phyloP scores from a whole-genome alignment of 2,888 invertebrate species.

The Folsomia candida region DNA sequence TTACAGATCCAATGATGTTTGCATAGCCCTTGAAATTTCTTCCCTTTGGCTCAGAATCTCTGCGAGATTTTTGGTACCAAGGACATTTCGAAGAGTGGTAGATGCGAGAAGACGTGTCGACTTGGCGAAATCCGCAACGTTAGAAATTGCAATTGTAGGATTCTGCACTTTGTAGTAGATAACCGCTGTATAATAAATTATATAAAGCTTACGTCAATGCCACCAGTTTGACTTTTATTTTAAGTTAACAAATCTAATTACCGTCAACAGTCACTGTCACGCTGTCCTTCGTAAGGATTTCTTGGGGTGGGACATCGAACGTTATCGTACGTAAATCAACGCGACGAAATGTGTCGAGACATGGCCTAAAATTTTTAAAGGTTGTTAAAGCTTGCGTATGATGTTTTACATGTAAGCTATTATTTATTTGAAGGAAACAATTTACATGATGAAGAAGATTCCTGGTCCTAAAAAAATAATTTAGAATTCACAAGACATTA shows the following conservation, averaged over 20 bases:
- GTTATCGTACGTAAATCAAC: constrained; percentile 63
- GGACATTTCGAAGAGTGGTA: constrained; percentile 26
- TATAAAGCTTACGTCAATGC: too few relatives aligned
- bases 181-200: too few relatives aligned
- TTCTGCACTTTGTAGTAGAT: constrained; percentile 53
- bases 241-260: too few relatives aligned
- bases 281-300: constrained; percentile 57
- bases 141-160: constrained; percentile 59
- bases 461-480: too few relatives aligned
- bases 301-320: constrained; percentile 65
- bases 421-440: too few relatives aligned
- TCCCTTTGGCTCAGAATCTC: constrained; percentile 16
- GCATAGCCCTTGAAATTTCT: constrained; percentile 10
- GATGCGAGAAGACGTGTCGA: constrained; percentile 29
- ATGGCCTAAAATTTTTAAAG: too few relatives aligned
- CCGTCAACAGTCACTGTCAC: constrained; percentile 59
- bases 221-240: too few relatives aligned
- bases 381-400: too few relatives aligned
- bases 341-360: constrained; percentile 60
- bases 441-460: constrained; percentile 63
- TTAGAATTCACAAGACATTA: too few relatives aligned
- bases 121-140: constrained; percentile 56
- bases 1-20: constrained; percentile 21
- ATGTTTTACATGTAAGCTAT: too few relatives aligned
- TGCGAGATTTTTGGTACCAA: constrained; percentile 27